These are phyloP conservation scores for Thymelicus acteon DNA, from an alignment of 2,888 invertebrate genomes.

Conservation along the genomic window DNA sequence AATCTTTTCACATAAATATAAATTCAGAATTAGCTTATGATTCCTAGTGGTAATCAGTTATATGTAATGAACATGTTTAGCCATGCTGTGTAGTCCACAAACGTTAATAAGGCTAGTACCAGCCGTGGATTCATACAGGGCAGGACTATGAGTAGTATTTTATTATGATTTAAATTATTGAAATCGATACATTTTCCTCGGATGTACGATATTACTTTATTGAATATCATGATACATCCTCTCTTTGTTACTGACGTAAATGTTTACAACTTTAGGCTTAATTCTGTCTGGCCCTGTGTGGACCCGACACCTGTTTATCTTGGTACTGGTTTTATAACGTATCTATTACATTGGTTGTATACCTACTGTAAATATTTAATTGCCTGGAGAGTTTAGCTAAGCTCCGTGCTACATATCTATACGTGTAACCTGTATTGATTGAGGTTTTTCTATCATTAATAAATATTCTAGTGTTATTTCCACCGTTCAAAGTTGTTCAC, in stretches of 20 bases:
- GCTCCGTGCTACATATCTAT: constrained; percentile 81
- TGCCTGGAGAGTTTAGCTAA: constrained; percentile 71
- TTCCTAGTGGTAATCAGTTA: constrained; percentile 70
- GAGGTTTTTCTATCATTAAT: constrained; percentile 79
- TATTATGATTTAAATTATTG: neutral
- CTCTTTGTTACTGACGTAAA: neutral
- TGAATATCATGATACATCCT: neutral
- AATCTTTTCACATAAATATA: constrained; percentile 68
- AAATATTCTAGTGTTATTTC: constrained; percentile 77
- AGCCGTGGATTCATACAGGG: constrained; percentile 3
- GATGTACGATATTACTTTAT: too few species aligned
- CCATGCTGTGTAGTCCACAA: constrained; percentile 62
- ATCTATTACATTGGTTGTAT: constrained; percentile 66
- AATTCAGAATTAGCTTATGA: constrained; percentile 77
- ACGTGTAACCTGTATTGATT: constrained; percentile 69
- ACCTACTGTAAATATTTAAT: constrained; percentile 51
- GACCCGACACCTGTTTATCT: neutral
- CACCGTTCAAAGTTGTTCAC: constrained; percentile 82
- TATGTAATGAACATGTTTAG: constrained; percentile 60
- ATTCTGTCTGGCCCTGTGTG: neutral
- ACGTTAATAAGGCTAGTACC: constrained; percentile 41
- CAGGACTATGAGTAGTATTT: neutral
- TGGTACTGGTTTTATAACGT: constrained; percentile 36
- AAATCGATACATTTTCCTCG: too few species aligned
- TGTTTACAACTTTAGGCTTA: neutral